Conservation (phyloP, 2,113 vertebrate species). For the Gavia stellata region DNA sequence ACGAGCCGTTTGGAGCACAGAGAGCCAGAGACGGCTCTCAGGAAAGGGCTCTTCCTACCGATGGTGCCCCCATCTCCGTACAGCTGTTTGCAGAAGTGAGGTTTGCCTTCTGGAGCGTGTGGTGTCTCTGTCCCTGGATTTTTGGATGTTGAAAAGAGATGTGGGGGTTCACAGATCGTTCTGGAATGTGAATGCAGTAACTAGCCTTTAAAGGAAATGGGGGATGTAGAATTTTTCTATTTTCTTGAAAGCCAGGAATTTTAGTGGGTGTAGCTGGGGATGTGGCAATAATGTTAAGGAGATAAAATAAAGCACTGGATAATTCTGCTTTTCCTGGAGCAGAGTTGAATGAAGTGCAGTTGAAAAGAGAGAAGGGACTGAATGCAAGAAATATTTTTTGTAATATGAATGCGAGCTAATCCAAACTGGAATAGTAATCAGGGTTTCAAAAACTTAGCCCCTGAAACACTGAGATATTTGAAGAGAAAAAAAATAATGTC, state of each 20-base stretch:
- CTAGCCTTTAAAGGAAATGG: neutral
- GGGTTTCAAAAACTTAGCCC: neutral
- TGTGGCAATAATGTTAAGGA: neutral
- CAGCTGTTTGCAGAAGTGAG: fast-evolving
- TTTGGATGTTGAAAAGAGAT: neutral
- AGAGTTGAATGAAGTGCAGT: neutral
- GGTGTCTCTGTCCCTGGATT: neutral
- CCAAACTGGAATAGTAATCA: neutral
- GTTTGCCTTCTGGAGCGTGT: neutral
- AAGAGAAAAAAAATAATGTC: neutral
- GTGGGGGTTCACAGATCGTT: too few relatives aligned
- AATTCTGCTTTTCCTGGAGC: neutral
- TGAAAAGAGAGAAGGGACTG: neutral
- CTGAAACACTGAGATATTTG: neutral
- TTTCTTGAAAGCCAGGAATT: neutral
- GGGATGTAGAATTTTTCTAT: neutral
- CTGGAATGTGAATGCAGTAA: neutral
- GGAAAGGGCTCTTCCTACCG: neutral
- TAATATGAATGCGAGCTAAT: neutral
- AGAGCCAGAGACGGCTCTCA: neutral
- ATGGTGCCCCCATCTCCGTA: fast-evolving
- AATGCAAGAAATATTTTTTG: neutral
- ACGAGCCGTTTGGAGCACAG: neutral
- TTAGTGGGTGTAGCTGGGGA: neutral
- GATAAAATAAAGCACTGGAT: neutral